A percentile compares a stretch with the other conserved stretches of the same genome.
Evolutionary conservation across 2,113 vertebrate genomes (phyloP).

Genomic region (Ariopsis seemanni): DNA sequence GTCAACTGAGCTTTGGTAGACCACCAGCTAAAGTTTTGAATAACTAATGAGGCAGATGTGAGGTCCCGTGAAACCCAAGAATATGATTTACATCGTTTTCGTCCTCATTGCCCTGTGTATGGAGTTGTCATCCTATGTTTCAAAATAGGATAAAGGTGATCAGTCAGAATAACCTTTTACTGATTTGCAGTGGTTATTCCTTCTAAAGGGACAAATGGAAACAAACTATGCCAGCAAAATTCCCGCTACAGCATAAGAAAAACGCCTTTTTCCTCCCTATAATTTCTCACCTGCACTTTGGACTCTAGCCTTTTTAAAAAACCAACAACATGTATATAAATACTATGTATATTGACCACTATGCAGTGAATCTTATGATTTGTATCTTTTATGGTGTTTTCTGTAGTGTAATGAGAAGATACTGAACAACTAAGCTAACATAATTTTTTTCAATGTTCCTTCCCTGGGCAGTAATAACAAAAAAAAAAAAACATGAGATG

Average conservation of each 20-base stretch:
- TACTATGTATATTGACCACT: background rate
- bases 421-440: background rate
- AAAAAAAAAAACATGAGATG: slow-evolving; percentile 45
- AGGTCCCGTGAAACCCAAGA: too few relatives aligned
- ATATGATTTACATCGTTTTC: background rate
- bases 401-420: background rate
- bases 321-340: too few relatives aligned
- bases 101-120: background rate
- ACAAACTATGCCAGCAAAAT: background rate
- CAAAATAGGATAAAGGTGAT: background rate
- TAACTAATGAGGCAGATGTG: too few relatives aligned
- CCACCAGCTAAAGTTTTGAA: too few relatives aligned
- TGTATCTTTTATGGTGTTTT: background rate
- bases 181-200: background rate
- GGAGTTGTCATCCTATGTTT: background rate
- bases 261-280: background rate
- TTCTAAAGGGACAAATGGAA: background rate
- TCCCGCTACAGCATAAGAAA: background rate
- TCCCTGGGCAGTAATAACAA: slow-evolving; percentile 8
- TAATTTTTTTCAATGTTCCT: background rate
- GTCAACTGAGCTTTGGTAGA: too few relatives aligned
- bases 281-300: background rate
- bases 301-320: background rate
- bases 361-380: background rate
- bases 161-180: background rate